Percentiles rank a stretch among this genome's conserved stretches.
These are phyloP conservation scores for Sylvilagus floridanus DNA, from an alignment of 2,797 vertebrate genomes.

Conservation along the genomic window DNA sequence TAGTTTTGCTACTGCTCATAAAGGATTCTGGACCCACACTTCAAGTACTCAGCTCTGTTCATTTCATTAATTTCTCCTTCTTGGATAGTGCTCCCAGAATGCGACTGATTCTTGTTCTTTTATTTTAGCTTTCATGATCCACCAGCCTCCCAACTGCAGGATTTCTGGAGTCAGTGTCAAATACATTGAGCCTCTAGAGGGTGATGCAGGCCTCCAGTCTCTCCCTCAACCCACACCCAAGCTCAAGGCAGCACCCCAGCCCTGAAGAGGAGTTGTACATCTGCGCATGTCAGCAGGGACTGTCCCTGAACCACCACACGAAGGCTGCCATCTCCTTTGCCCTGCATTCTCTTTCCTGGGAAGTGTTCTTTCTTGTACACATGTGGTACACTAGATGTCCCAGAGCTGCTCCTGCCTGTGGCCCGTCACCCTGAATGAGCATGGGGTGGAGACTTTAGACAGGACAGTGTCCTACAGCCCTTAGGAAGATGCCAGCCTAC, in stretches of 20 bases:
- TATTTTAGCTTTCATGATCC: neutral
- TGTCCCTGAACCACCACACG: neutral
- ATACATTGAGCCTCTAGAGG: conserved; percentile 30
- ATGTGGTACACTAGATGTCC: neutral
- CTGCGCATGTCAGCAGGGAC: neutral
- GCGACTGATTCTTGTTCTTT: neutral
- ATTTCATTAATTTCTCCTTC: neutral
- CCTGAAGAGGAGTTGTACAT: neutral
- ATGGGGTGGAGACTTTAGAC: neutral
- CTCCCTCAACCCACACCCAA: no score
- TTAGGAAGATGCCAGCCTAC: neutral
- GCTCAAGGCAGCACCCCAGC: neutral
- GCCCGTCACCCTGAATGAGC: neutral
- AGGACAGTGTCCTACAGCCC: neutral
- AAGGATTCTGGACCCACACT: neutral
- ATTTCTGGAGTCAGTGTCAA: conserved; percentile 17
- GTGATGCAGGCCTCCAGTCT: conserved; percentile 33
- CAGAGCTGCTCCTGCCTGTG: neutral
- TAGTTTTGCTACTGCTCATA: neutral
- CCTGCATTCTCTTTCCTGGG: neutral
- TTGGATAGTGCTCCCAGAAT: neutral
- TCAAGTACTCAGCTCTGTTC: neutral
- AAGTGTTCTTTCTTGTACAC: neutral
- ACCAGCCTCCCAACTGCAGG: neutral
- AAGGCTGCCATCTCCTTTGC: neutral